Percentiles rank a stretch among this genome's conserved stretches.
These are phyloP conservation scores for Drosophila nr. perissopoda DNA, from an alignment of 2,888 invertebrate genomes.

Conservation along the genomic window DNA sequence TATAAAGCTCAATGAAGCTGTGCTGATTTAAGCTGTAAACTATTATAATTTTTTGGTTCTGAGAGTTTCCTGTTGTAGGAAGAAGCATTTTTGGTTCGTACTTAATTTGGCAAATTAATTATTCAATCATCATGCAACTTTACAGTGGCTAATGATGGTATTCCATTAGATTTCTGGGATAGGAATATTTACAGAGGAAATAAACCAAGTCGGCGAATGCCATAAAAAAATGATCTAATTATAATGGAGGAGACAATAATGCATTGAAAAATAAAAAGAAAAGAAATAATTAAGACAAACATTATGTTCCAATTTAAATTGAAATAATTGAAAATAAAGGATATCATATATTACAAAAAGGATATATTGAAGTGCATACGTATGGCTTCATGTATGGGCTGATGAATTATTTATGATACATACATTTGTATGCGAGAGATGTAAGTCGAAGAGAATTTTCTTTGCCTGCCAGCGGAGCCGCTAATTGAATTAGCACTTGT, in stretches of 20 bases:
- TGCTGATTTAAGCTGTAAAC: background rate
- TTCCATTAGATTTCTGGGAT: background rate
- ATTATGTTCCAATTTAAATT: background rate
- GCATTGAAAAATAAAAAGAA: background rate
- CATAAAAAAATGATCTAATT: too few relatives aligned
- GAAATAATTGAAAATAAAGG: background rate
- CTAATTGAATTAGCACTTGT: constrained; percentile 67
- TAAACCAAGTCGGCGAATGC: background rate
- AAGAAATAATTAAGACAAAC: background rate
- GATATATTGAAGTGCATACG: background rate
- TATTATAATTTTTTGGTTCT: background rate
- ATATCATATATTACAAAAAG: background rate
- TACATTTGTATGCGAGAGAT: background rate
- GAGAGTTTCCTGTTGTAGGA: background rate
- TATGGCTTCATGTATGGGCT: background rate
- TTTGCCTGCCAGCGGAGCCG: constrained; percentile 31
- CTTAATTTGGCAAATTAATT: background rate
- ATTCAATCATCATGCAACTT: background rate
- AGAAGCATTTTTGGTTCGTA: background rate
- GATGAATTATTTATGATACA: background rate
- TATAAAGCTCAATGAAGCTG: background rate
- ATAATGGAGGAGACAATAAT: too few relatives aligned
- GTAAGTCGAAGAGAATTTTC: constrained; percentile 21
- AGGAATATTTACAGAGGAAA: background rate
- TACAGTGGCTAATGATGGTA: background rate